A percentile compares a stretch with the other conserved stretches of the same genome.
Evolutionary conservation across 1,140 invertebrate species (phyloP).

Genomic region (Eurosta solidaginis): DNA sequence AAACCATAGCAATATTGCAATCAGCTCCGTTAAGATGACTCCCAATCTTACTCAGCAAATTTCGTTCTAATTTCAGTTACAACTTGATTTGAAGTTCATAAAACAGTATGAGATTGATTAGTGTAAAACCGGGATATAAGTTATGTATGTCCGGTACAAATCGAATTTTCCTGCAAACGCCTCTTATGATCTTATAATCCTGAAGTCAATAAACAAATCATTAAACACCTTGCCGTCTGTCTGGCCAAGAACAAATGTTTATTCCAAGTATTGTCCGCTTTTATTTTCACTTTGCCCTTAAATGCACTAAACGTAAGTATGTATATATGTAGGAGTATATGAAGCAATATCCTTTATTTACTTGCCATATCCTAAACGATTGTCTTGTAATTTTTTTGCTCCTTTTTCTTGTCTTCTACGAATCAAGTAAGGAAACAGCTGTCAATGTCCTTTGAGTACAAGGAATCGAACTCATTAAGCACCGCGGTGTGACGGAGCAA

Average conservation of each 20-base stretch:
- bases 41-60: too few species aligned
- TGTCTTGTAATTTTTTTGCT: not conserved
- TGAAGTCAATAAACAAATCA: slow-evolving; percentile 18
- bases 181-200: not conserved
- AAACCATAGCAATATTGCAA: too few species aligned
- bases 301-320: not conserved
- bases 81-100: not conserved
- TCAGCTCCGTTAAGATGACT: too few species aligned
- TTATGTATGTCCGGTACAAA: not conserved
- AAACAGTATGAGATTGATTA: not conserved
- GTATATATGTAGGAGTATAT: too few species aligned
- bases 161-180: not conserved
- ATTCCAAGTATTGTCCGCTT: not conserved
- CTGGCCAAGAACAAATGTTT: not conserved
- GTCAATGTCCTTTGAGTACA: not conserved
- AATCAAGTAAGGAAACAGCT: not conserved
- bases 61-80: not conserved
- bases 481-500: not conserved
- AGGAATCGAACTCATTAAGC: not conserved
- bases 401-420: not conserved
- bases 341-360: not conserved
- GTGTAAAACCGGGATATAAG: not conserved
- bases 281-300: slow-evolving; percentile 12
- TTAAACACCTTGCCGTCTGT: slow-evolving; percentile 3
- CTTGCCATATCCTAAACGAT: not conserved